These are phyloP conservation scores for Andrena bucephala DNA, from an alignment of 2,888 invertebrate genomes.

Conservation along the genomic window DNA sequence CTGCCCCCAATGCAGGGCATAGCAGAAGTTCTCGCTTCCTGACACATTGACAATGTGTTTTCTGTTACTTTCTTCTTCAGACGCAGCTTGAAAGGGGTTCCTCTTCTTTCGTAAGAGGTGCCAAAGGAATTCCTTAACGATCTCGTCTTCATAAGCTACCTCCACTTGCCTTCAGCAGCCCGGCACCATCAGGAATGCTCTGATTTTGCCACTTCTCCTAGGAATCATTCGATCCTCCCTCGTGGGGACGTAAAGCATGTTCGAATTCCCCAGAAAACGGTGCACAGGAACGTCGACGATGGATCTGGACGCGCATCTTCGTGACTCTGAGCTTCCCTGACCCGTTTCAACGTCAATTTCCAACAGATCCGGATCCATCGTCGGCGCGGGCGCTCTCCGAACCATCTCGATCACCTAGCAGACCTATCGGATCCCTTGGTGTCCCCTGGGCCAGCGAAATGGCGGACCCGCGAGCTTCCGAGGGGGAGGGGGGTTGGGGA, in stretches of 20 bases:
- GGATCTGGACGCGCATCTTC: conserved; percentile 20
- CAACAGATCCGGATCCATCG: conserved; percentile 19
- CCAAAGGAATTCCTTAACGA: background rate
- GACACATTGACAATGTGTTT: too few species aligned
- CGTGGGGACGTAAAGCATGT: too few species aligned
- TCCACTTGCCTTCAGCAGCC: background rate
- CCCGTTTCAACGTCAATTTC: conserved; percentile 50
- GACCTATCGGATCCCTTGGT: background rate
- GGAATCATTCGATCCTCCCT: too few species aligned
- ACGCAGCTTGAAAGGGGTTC: background rate
- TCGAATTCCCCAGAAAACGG: background rate
- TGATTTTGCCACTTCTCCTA: too few species aligned
- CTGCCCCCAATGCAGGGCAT: too few species aligned
- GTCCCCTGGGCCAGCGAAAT: background rate
- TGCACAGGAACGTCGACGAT: conserved; percentile 9
- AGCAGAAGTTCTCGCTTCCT: too few species aligned
- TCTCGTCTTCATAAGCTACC: background rate
- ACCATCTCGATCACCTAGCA: background rate
- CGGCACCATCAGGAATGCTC: too few species aligned
- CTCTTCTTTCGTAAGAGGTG: background rate
- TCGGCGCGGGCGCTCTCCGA: background rate
- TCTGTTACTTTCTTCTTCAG: too few species aligned
- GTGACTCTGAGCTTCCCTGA: conserved; percentile 56
- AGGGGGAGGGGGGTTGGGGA: conserved; percentile 37
- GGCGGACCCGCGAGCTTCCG: conserved; percentile 58